Conservation (phyloP, 2,888 invertebrate species). For the Bimastos eiseni region DNA sequence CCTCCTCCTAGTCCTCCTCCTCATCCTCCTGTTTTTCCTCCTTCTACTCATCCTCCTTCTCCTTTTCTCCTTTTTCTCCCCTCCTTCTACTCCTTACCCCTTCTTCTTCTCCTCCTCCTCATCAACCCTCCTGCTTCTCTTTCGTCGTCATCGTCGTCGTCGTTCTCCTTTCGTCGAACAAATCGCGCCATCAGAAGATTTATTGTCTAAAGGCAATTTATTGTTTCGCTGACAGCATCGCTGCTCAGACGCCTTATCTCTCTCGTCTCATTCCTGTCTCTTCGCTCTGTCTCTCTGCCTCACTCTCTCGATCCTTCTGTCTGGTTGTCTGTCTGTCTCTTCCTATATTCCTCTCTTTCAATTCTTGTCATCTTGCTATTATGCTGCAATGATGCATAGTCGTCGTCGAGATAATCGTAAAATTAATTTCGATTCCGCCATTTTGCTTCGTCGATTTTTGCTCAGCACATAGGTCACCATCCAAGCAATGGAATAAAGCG, state of each 20-base stretch:
- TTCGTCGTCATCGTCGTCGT: too few relatives aligned
- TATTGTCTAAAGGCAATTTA: background rate
- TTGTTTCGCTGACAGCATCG: background rate
- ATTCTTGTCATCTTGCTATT: background rate
- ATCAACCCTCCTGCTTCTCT: too few relatives aligned
- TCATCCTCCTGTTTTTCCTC: too few relatives aligned
- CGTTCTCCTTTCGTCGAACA: background rate
- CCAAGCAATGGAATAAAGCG: background rate
- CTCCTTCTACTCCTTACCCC: too few relatives aligned
- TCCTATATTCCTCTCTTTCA: background rate
- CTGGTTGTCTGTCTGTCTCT: background rate
- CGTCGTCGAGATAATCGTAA: background rate
- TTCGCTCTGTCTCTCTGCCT: background rate
- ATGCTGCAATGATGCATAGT: background rate
- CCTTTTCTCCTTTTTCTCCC: too few relatives aligned
- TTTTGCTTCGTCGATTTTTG: background rate
- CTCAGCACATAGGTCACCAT: background rate
- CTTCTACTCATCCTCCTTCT: too few relatives aligned
- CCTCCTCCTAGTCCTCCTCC: too few relatives aligned
- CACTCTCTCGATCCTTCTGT: background rate
- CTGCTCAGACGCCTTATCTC: background rate
- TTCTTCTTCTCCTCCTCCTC: too few relatives aligned
- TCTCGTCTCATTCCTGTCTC: background rate
- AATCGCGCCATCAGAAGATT: slow-evolving; percentile 2
- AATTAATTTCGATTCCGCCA: slow-evolving; percentile 13